Percentiles rank a stretch among this genome's conserved stretches.
These are phyloP conservation scores for Varecia variegata DNA, from an alignment of 2,797 vertebrate species.

Conservation along the genomic window DNA sequence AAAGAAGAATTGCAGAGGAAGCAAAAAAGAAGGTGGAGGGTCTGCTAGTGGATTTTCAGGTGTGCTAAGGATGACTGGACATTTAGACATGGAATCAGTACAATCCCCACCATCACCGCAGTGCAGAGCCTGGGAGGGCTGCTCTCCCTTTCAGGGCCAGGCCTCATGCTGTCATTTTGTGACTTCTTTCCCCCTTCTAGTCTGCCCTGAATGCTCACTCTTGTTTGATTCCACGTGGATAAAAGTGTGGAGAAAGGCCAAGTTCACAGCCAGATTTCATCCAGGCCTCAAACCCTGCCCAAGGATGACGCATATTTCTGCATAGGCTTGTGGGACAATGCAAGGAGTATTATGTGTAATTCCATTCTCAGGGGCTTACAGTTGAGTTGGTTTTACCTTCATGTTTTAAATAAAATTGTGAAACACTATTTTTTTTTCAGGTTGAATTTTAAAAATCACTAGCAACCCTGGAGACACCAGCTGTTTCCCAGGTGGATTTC, in stretches of 20 bases:
- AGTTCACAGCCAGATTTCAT: not conserved
- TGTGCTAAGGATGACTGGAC: not conserved
- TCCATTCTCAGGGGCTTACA: not conserved
- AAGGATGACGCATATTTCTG: not conserved
- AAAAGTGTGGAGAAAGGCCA: constrained; percentile 13
- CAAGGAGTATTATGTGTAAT: not conserved
- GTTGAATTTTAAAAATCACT: not conserved
- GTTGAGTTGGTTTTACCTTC: not conserved
- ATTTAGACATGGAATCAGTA: not conserved
- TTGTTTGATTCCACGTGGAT: constrained; percentile 22
- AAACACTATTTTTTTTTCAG: not conserved
- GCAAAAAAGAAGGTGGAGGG: not conserved
- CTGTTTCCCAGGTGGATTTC: not conserved
- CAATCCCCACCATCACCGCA: not conserved
- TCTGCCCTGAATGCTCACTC: not conserved
- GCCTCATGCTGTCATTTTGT: not conserved
- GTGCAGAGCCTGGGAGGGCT: not conserved
- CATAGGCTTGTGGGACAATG: not conserved
- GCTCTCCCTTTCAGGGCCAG: not conserved
- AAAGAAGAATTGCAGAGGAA: not conserved
- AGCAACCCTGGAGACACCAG: not conserved
- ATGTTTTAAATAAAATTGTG: constrained; percentile 1
- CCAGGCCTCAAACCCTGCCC: not conserved
- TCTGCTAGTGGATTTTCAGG: not conserved
- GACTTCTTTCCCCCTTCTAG: not conserved